Evolutionary conservation across 2,888 invertebrate species (phyloP).

Genomic region (Nesidiocoris tenuis): DNA sequence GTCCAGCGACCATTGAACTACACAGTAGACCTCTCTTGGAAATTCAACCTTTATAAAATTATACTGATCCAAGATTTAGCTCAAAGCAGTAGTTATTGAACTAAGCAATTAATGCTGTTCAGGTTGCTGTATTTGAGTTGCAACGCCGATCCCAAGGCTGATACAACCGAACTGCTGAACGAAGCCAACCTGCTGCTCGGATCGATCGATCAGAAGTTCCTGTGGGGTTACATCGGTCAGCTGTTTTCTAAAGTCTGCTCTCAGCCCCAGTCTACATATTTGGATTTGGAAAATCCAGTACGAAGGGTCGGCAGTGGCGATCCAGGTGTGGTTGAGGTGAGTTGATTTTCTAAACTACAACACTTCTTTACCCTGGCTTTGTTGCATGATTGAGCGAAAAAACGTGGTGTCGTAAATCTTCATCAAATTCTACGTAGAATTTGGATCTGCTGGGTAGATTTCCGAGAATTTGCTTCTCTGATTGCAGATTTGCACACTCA

Average conservation of each 20-base stretch:
- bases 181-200: slow-evolving; percentile 81
- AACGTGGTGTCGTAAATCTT: background rate
- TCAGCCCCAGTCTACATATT: slow-evolving; percentile 50
- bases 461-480: background rate
- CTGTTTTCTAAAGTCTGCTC: slow-evolving; percentile 63
- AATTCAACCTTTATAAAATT: too few species aligned
- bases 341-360: background rate
- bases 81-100: too few species aligned
- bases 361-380: background rate
- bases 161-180: slow-evolving; percentile 68
- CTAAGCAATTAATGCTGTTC: slow-evolving; percentile 41
- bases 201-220: slow-evolving; percentile 78
- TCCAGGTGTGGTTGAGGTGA: slow-evolving; percentile 58
- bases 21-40: too few species aligned
- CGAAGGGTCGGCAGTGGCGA: slow-evolving; percentile 63
- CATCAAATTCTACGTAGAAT: background rate
- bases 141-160: slow-evolving; percentile 49
- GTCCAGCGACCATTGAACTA: too few species aligned
- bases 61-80: too few species aligned
- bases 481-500: slow-evolving; percentile 68
- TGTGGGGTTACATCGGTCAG: slow-evolving; percentile 77
- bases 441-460: background rate
- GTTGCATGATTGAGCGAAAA: background rate
- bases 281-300: slow-evolving; percentile 52
- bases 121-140: slow-evolving; percentile 52